Evolutionary conservation across 2,888 invertebrate species (phyloP), one percentile per base, ranked within the genome.

Genomic region (Silvanus unidentatus): DNA sequence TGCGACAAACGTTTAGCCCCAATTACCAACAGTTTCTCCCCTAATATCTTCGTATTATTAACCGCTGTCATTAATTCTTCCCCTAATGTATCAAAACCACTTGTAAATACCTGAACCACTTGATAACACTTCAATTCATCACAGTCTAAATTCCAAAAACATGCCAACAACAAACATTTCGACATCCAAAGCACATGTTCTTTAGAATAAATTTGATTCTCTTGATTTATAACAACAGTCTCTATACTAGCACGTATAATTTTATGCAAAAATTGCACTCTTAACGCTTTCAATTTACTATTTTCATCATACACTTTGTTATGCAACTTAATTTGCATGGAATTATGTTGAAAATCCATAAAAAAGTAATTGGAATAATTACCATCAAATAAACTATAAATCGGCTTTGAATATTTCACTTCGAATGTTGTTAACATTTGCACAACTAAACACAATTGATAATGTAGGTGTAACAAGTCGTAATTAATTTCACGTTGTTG

Each of bases 1-100:
- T 82, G 77, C 66, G 82, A 81, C 48, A 95, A 71, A 52, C 95
- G 77, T 64, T 87, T 84, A 4, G 88, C 90, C n/a, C 86, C 88
- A 43, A 95, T 80, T 16, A 84, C 80, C 16, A 94, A 70, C 46
- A 96, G 73, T 51, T 86, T 79, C 1, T 79, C 75, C 8, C 89
- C 82, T 80, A 94, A 49, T 35, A 77, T 71, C 57, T 81, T 80
- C n/a, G 80, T 79, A 49, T 88, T 84, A 44, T 77, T 78, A 3
- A 92, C 78, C 13, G 81, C 74, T 10, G 78, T 70, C 22, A 88
- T 71, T 40, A 86, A 73, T 74, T 84, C 74, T 55, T 76, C 76
- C 2, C 79, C 82, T 38, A 81, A 65, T 2, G 66, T 62, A 66
- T 84, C 82, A 60, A 78, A 81, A 11, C 83, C 82, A 59, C 79